Evolutionary conservation across 2,888 invertebrate species (phyloP), one percentile per base, ranked within the genome.

Genomic region (Digitonthophagus gazella): DNA sequence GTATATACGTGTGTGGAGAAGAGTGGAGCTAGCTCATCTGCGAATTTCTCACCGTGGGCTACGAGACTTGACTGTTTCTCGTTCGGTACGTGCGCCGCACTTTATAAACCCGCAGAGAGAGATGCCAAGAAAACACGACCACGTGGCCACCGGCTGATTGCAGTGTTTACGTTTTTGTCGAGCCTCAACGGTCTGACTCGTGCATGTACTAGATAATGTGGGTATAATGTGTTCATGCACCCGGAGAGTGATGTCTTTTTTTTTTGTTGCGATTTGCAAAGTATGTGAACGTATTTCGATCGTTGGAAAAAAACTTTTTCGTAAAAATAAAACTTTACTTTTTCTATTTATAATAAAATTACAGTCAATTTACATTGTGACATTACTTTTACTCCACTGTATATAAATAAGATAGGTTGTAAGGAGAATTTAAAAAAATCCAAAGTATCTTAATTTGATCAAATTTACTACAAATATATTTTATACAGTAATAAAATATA

Each of bases 71-170:
- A 70, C 58, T 70, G 71, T 66, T 75, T 75, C 73, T 73, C 71
- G 71, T 65, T 44, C 61, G 68, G 66, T 67, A 72, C 68, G 61
- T 71, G 66, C 64, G 67, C 73, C 44, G 65, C 71, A 72, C 77
- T 71, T 75, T 80, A 76, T 79, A 80, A 78, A 75, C 74, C 70
- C 72, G 58, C 64, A 73, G 76, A 80, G 64, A 76, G 77, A 78
- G 80, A 80, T 68, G 75, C 72, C 72, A 76, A 74, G 78, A 80
- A 80, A 81, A 80, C 79, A 80, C 79, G 66, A 69, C 65, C 74
- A 74, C 72, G 74, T 73, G 73, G 66, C 55, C 14, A 18, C 64
- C 65, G 69, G 65, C 70, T 73, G 72, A 44, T 69, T 71, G 64
- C 68, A 57, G 28, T 66, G 54, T 65, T 67, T 70, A 67, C 64